These are phyloP conservation scores for Ormyrus labotus DNA, from an alignment of 2,888 invertebrate genomes.

Conservation along the genomic window DNA sequence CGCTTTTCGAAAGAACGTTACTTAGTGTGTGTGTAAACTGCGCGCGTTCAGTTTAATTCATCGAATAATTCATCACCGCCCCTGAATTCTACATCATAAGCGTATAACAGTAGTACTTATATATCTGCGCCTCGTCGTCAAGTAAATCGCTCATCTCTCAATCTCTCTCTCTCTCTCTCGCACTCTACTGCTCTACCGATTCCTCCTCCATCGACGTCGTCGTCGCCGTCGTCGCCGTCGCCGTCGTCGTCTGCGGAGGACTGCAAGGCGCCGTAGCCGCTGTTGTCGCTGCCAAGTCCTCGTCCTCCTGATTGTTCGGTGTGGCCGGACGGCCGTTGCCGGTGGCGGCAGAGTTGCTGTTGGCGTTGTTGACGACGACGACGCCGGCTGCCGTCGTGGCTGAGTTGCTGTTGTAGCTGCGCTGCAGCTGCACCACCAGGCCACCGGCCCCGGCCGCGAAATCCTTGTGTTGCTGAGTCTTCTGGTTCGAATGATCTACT, in stretches of 20 bases:
- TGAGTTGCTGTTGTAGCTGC: slow-evolving; percentile 66
- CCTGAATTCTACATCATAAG: slow-evolving; percentile 45
- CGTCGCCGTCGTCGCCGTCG: slow-evolving; percentile 14
- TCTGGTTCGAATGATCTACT: slow-evolving; percentile 76
- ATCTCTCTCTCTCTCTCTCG: slow-evolving; percentile 17
- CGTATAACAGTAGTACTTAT: slow-evolving; percentile 58
- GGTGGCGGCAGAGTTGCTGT: slow-evolving; percentile 59
- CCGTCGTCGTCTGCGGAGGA: slow-evolving; percentile 17
- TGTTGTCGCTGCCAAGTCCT: slow-evolving; percentile 33
- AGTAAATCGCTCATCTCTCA: slow-evolving; percentile 18
- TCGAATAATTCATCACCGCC: slow-evolving; percentile 27
- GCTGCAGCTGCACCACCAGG: slow-evolving; percentile 72
- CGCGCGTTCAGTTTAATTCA: slow-evolving; percentile 39
- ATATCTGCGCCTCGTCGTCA: slow-evolving; percentile 23
- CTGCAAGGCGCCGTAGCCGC: background rate
- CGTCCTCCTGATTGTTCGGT: slow-evolving; percentile 55
- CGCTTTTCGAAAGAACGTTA: slow-evolving; percentile 42
- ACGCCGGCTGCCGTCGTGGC: slow-evolving; percentile 40
- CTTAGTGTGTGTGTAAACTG: slow-evolving; percentile 29
- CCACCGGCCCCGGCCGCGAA: slow-evolving; percentile 67
- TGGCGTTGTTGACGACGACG: slow-evolving; percentile 44
- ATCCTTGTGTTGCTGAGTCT: slow-evolving; percentile 70
- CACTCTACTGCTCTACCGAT: slow-evolving; percentile 72
- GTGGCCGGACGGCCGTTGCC: slow-evolving; percentile 61
- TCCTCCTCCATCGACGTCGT: slow-evolving; percentile 64